Conservation (phyloP, 2,888 invertebrate genomes). For the Stenodema calcarata region DNA sequence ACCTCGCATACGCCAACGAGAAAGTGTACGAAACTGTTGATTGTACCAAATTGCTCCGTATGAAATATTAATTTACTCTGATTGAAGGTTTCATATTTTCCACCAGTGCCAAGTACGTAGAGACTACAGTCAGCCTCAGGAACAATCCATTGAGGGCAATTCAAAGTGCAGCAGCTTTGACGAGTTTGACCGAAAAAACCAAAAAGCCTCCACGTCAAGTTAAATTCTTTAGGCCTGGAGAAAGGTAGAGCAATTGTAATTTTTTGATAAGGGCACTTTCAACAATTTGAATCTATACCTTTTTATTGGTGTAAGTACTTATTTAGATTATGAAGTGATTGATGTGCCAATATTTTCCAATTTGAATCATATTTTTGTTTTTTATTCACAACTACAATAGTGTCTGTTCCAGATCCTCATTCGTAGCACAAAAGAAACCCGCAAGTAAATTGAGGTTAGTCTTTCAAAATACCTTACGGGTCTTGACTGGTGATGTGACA, state of each 20-base stretch:
- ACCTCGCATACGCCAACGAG: neutral
- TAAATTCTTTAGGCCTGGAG: neutral
- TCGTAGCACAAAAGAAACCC: neutral
- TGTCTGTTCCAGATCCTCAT: neutral
- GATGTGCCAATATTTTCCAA: too few relatives aligned
- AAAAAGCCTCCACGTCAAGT: neutral
- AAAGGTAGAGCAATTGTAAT: neutral
- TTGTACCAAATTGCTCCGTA: neutral
- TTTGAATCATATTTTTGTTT: too few relatives aligned
- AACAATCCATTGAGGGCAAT: constrained; percentile 1
- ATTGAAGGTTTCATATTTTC: too few relatives aligned
- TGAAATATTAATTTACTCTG: too few relatives aligned
- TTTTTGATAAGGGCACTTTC: too few relatives aligned
- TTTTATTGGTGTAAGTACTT: too few relatives aligned
- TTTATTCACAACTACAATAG: too few relatives aligned
- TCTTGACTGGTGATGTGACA: too few relatives aligned
- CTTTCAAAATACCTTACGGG: too few relatives aligned
- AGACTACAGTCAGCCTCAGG: neutral
- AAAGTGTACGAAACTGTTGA: constrained; percentile 23
- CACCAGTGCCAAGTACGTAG: neutral
- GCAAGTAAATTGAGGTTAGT: neutral
- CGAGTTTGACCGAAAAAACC: neutral
- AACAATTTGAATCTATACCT: too few relatives aligned
- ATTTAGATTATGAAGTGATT: too few relatives aligned
- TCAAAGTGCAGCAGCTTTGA: constrained; percentile 11